A percentile compares a stretch with the other conserved stretches of the same genome.
Evolutionary conservation across 2,113 vertebrate genomes (phyloP).

Genomic region (Macquaria ambigua): DNA sequence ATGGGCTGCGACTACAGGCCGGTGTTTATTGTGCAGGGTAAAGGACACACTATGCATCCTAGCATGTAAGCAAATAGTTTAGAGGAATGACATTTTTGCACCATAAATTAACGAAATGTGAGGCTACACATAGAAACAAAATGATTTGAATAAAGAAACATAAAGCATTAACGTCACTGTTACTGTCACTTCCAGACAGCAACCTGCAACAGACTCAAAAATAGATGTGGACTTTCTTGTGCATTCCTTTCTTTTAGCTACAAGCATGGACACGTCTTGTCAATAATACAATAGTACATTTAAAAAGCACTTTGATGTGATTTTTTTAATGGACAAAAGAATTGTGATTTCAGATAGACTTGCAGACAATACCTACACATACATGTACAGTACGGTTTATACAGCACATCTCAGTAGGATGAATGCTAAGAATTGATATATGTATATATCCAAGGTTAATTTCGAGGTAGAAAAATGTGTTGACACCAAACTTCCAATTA

Average conservation of each 20-base stretch:
- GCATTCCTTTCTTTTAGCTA: not conserved
- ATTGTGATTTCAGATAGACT: not conserved
- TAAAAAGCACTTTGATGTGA: no score
- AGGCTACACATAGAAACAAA: no score
- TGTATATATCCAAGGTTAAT: not conserved
- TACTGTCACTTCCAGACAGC: no score
- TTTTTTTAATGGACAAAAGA: not conserved
- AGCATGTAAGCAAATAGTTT: no score
- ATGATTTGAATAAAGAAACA: no score
- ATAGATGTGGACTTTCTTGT: not conserved
- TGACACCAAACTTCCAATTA: not conserved
- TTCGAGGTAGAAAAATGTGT: not conserved
- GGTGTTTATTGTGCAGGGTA: no score
- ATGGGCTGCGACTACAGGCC: no score
- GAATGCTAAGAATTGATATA: not conserved
- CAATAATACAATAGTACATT: no score
- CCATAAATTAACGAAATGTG: no score
- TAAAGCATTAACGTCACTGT: no score
- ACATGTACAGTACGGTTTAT: not conserved
- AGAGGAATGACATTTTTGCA: no score
- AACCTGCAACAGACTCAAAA: not conserved
- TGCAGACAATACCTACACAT: not conserved
- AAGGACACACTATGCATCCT: no score
- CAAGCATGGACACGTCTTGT: not conserved
- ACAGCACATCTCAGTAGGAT: not conserved